Conservation (phyloP, 1,140 invertebrate genomes). For the Pomacea maculata region DNA sequence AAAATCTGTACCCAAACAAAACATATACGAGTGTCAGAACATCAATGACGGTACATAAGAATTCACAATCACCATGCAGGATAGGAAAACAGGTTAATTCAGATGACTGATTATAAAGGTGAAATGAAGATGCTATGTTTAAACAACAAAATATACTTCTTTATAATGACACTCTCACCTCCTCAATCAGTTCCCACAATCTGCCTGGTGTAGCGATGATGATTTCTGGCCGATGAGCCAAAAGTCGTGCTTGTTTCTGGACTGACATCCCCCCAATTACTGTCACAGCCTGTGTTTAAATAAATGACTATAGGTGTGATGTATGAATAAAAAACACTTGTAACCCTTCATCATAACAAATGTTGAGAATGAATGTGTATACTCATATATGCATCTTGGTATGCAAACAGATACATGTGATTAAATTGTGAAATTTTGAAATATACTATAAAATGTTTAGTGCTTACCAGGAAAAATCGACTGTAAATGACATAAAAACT, state of each 20-base stretch:
- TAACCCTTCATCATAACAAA: too few species aligned
- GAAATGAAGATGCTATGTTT: too few species aligned
- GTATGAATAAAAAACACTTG: too few species aligned
- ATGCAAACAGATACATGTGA: too few species aligned
- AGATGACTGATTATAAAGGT: background rate
- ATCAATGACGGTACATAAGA: background rate
- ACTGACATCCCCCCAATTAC: slow-evolving; percentile 89
- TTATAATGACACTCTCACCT: slow-evolving; percentile 63
- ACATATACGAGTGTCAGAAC: background rate
- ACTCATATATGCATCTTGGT: too few species aligned
- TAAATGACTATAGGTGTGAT: too few species aligned
- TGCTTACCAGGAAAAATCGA: too few species aligned
- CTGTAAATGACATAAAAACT: too few species aligned
- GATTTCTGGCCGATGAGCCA: slow-evolving; percentile 85
- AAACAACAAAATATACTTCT: background rate
- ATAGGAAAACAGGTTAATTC: background rate
- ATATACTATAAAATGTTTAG: too few species aligned
- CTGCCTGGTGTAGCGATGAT: slow-evolving; percentile 95
- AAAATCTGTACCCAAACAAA: background rate
- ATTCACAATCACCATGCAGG: background rate
- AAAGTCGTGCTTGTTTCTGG: slow-evolving; percentile 88
- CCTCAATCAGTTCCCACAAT: slow-evolving; percentile 89
- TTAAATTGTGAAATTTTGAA: too few species aligned
- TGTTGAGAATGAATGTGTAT: too few species aligned
- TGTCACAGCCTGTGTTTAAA: slow-evolving; percentile 72